Evolutionary conservation across 1,140 invertebrate species (phyloP), one percentile per base, ranked within the genome.

Genomic region (Doryteuthis pealeii): DNA sequence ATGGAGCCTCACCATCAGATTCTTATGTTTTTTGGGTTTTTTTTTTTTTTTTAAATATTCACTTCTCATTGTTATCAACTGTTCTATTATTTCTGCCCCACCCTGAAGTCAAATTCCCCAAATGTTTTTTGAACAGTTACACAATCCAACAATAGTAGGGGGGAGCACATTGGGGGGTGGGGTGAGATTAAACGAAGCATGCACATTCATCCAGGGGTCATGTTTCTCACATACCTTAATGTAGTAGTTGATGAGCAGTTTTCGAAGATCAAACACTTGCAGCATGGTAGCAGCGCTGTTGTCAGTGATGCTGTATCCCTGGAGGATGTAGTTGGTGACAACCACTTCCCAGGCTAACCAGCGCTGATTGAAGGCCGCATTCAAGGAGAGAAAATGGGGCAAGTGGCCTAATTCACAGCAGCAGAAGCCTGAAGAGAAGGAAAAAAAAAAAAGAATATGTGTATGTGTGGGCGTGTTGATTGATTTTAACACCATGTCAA

Each of bases 271-370:
- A 87, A 97, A 99, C 18, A 98, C 95, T 90, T 99, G 96, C 54
- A 99, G 90, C 92, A 99, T 98, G 67, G 96, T 96, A 6, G 94
- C 93, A 40, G 96, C 97, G 79, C 94, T 95, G 89, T 99, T 99
- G 87, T 99, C 97, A 0, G 95, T 95, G 81, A 99, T 99, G 77
- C 95, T 96, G 88, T 99, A 99, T 0, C 98, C 97, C 88, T 99
- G 97, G 8, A 99, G 90, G 14, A 99, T 94, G 87, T 99, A 99
- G 87, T 98, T 96, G 1, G 95, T 92, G 49, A 94, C 94, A n/a
- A 90, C 89, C 5, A 91, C 89, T 76, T 99, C 96, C 98, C 98
- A 99, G 0, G 97, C 97, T 62, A 99, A 90, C 97, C 97, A 99
- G 32, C 97, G 91, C 83, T 98, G 95, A 84, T 94, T 95, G 89